Evolutionary conservation across 1,140 invertebrate species (phyloP), one percentile per base, ranked within the genome.

Genomic region (Hydropsyche tenuis): DNA sequence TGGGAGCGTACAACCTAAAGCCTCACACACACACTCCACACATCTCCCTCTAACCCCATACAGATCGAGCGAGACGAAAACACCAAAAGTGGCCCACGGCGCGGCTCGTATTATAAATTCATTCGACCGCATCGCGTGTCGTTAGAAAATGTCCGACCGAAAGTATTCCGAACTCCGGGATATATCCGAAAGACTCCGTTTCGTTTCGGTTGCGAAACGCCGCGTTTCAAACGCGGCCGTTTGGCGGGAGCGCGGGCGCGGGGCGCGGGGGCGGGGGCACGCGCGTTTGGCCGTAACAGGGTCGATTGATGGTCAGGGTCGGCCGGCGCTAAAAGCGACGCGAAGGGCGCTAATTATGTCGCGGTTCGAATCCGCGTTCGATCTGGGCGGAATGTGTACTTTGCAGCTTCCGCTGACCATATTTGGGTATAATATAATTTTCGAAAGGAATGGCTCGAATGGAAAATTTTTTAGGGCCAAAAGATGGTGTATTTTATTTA

Each of bases 71-170:
- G 65, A 68, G 65, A 45, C 43, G 65, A 42, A 14, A n/a, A 65
- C 18, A 22, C 16, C 3, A 43, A 16, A 20, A 43, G 27, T 43
- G 30, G 63, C 27, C 23, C 30, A 63, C 60, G 23, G 30, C 51
- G 22, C 16, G 16, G 11, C 48, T 14, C 68, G 37, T 56, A 56
- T 70, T 56, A 70, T 56, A 70, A 70, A 70, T 56, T 56, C 68
- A 56, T 56, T 70, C 68, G 48, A 70, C 48, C 48, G 68, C 68
- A 56, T 70, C 68, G 68, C 68, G 68, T 70, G 68, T 42, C 68
- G 68, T 70, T 70, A 30, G 48, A 56, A 70, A 56, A 70, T 70
- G 46, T 48, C 11, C 56, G 68, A 25, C 45, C 68, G 45, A 51
- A 70, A 56, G 48, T 45, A 37, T 70, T 70, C 2, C 12, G n/a